A percentile compares a stretch with the other conserved stretches of the same genome.
These are phyloP conservation scores for Chloroceryle inda DNA, from an alignment of 2,797 vertebrate species.

Conservation along the genomic window DNA sequence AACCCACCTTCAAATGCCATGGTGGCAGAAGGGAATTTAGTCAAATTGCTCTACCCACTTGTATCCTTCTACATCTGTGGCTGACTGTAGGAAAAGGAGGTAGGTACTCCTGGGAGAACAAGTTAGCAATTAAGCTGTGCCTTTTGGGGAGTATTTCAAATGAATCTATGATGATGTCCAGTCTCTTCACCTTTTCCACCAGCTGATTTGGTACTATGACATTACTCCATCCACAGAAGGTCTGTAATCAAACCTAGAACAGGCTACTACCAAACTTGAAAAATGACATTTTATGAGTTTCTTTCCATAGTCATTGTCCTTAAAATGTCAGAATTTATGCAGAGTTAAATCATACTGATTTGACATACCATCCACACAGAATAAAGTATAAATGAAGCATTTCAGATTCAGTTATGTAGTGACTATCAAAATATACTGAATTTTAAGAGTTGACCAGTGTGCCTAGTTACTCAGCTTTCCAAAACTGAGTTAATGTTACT, in stretches of 20 bases:
- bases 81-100: not conserved
- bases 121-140: not conserved
- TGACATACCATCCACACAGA: not conserved
- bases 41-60: not conserved
- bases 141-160: not conserved
- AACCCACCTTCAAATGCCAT: not conserved
- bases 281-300: not conserved
- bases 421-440: conserved; percentile 23
- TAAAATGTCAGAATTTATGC: conserved; percentile 41
- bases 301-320: not conserved
- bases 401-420: conserved; percentile 31
- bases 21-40: not conserved
- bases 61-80: not conserved
- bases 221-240: not conserved
- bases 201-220: not conserved
- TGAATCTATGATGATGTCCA: not conserved
- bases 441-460: conserved; percentile 33
- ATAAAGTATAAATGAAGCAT: conserved; percentile 38
- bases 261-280: not conserved
- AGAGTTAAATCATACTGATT: conserved; percentile 7
- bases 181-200: not conserved
- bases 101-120: not conserved
- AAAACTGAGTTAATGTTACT: conserved; percentile 18
- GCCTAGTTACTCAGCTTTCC: conserved; percentile 15
- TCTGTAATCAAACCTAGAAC: not conserved